A percentile compares a stretch with the other conserved stretches of the same genome.
phyloP scores from a whole-genome alignment of 2,888 invertebrate species.

The Drosophila pseudotakahashii region DNA sequence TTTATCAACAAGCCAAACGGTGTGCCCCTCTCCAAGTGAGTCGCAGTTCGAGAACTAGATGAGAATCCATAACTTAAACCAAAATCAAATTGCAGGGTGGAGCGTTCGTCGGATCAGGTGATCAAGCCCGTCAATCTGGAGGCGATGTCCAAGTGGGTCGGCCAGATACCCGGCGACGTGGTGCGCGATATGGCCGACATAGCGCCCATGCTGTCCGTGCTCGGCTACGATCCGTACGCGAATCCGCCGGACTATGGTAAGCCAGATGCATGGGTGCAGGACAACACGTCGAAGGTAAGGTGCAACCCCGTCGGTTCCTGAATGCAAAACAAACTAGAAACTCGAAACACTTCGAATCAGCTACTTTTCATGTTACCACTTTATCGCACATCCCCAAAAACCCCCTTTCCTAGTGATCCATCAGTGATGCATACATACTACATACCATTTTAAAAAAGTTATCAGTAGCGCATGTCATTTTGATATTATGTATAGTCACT shows the following conservation, averaged over 20 bases:
- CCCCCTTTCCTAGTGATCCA: background rate
- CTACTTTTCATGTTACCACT: slow-evolving; percentile 4
- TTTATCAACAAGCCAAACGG: slow-evolving; percentile 98
- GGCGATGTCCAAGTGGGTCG: slow-evolving; percentile 96
- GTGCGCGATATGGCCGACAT: slow-evolving; percentile 95
- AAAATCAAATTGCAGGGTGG: slow-evolving; percentile 88
- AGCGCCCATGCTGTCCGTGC: slow-evolving; percentile 96
- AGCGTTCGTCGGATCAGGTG: slow-evolving; percentile 99
- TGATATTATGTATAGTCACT: no score
- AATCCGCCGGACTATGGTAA: slow-evolving; percentile 98
- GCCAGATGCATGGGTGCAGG: slow-evolving; percentile 90
- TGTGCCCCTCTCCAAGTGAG: slow-evolving; percentile 97
- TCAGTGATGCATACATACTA: slow-evolving; percentile 7
- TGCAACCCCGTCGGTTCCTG: slow-evolving; percentile 50
- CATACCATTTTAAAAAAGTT: background rate
- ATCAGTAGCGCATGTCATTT: background rate
- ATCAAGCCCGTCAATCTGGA: slow-evolving; percentile 99
- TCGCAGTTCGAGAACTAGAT: slow-evolving; percentile 54
- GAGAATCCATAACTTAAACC: slow-evolving; percentile 36
- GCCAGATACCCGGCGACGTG: slow-evolving; percentile 95
- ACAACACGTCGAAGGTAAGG: slow-evolving; percentile 86
- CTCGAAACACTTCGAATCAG: slow-evolving; percentile 13
- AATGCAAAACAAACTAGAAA: slow-evolving; percentile 51
- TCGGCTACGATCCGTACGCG: slow-evolving; percentile 97
- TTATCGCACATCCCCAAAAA: background rate